Percentiles rank a stretch among this genome's conserved stretches.
Evolutionary conservation across 2,888 invertebrate genomes (phyloP).

Genomic region (Acheta domesticus): DNA sequence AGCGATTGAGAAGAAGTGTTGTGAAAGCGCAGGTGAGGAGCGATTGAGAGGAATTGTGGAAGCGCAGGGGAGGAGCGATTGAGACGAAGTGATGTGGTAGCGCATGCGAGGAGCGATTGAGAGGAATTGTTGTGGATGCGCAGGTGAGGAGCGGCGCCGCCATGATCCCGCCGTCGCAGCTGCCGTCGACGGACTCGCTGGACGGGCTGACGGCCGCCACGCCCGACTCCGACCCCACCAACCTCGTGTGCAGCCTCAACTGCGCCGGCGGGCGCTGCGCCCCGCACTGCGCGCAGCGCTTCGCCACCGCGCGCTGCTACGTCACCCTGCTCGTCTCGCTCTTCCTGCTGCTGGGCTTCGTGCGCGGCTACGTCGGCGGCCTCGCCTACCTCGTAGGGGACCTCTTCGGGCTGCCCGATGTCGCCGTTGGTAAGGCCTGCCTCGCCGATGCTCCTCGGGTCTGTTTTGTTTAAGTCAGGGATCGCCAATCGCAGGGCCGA

Average conservation of each 20-base stretch:
- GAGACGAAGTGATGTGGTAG: too few relatives aligned
- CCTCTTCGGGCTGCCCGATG: conserved; percentile 48
- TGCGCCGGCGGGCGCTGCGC: conserved; percentile 45
- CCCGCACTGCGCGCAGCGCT: conserved; percentile 49
- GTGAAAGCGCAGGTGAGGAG: too few relatives aligned
- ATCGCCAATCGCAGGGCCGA: too few relatives aligned
- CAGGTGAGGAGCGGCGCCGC: conserved; percentile 1
- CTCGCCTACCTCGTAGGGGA: conserved; percentile 51
- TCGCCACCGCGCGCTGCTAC: conserved; percentile 51
- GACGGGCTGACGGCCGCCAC: neutral
- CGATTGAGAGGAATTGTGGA: too few relatives aligned
- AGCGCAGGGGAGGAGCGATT: too few relatives aligned
- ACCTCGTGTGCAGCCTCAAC: conserved; percentile 23
- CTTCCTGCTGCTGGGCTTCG: conserved; percentile 49
- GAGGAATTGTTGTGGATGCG: neutral
- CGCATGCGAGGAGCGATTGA: too few relatives aligned
- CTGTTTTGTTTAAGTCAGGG: too few relatives aligned
- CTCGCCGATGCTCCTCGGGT: too few relatives aligned
- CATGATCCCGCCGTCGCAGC: conserved; percentile 38
- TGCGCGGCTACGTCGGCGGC: conserved; percentile 52
- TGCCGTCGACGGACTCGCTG: conserved; percentile 23
- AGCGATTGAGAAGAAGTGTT: too few relatives aligned
- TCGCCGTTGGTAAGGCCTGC: neutral
- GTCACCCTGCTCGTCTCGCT: conserved; percentile 47
- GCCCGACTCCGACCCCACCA: neutral